These are phyloP conservation scores for Ptilonorhynchus violaceus DNA, from an alignment of 2,113 vertebrate genomes.

Conservation along the genomic window DNA sequence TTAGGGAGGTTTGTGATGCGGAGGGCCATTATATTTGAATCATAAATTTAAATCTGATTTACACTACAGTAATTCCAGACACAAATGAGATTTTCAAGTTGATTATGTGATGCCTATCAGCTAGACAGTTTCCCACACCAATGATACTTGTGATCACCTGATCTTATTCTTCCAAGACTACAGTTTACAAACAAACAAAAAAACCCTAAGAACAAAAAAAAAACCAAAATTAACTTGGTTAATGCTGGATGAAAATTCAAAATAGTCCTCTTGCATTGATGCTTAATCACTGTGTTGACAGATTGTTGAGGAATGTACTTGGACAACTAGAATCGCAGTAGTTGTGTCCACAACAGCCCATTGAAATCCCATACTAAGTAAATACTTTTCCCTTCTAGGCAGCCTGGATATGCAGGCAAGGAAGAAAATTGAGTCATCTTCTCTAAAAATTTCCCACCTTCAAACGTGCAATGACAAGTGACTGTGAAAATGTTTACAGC, in stretches of 20 bases:
- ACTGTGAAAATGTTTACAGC: conserved; percentile 51
- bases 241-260: neutral
- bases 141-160: neutral
- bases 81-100: neutral
- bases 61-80: neutral
- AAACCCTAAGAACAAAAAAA: neutral
- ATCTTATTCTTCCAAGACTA: neutral
- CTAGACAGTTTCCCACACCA: neutral
- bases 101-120: neutral
- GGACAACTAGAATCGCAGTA: neutral
- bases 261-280: neutral
- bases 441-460: conserved; percentile 32
- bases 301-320: neutral
- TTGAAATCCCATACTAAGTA: neutral
- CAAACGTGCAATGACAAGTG: conserved; percentile 22
- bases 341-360: neutral
- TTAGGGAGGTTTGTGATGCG: neutral
- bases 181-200: neutral
- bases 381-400: neutral
- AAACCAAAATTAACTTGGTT: accelerated
- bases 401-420: neutral
- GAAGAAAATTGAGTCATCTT: neutral
- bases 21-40: neutral
- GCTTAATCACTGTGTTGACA: neutral
- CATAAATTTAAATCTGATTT: conserved; percentile 15